Percentiles rank a stretch among this genome's conserved stretches.
Evolutionary conservation across 2,888 invertebrate species (phyloP).

Genomic region (Heliconius hortense): DNA sequence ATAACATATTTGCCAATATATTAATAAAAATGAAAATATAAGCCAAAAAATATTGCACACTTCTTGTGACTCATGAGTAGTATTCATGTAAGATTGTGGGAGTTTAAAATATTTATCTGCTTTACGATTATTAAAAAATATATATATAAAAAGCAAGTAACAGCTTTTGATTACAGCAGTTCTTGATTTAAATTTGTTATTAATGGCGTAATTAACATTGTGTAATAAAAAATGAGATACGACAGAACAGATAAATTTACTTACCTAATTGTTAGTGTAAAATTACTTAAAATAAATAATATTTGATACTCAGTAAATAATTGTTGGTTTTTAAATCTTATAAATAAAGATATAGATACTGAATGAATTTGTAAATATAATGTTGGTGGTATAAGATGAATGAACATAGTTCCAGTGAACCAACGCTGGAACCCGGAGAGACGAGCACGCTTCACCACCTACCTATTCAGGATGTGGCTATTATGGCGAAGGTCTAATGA

Average conservation of each 20-base stretch:
- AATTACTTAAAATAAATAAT: background rate
- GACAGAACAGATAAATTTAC: background rate
- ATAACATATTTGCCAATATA: background rate
- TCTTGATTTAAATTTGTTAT: background rate
- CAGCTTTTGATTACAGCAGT: background rate
- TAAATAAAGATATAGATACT: background rate
- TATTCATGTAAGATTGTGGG: background rate
- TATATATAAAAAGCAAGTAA: background rate
- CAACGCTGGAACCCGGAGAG: slow-evolving; percentile 55
- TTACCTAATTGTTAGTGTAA: background rate
- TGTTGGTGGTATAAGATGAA: slow-evolving; percentile 60
- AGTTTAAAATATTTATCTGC: background rate
- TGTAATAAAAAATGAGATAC: background rate
- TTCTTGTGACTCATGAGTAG: background rate
- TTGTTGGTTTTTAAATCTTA: background rate
- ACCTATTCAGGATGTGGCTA: slow-evolving; percentile 77
- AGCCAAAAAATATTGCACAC: background rate
- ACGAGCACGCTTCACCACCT: slow-evolving; percentile 73
- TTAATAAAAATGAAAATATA: background rate
- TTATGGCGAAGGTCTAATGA: slow-evolving; percentile 80
- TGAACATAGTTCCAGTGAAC: slow-evolving; percentile 55
- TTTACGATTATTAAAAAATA: background rate
- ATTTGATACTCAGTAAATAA: background rate
- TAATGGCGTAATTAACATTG: slow-evolving; percentile 1
- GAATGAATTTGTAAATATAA: slow-evolving; percentile 25